Conservation (phyloP, 2,113 vertebrate genomes). For the Ascaphus truei region DNA sequence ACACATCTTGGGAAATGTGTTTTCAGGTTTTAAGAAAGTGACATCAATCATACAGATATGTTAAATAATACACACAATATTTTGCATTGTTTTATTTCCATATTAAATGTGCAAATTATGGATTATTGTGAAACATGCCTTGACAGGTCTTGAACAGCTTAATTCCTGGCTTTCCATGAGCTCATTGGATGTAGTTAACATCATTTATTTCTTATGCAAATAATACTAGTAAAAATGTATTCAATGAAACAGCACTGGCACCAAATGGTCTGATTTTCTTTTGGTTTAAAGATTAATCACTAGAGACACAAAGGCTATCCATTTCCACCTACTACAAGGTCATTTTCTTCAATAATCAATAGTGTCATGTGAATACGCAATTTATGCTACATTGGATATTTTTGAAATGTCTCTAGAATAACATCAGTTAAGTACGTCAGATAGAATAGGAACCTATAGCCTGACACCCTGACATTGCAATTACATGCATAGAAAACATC, state of each 20-base stretch:
- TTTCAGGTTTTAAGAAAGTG: too few relatives aligned
- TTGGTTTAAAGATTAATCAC: conserved; percentile 14
- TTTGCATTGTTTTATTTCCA: too few relatives aligned
- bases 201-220: conserved; percentile 22
- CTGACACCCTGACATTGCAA: neutral
- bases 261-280: neutral
- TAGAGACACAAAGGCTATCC: conserved; percentile 17
- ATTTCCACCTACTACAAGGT: conserved; percentile 41
- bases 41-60: too few relatives aligned
- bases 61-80: too few relatives aligned
- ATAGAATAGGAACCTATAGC: neutral
- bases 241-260: neutral
- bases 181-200: neutral
- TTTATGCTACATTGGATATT: conserved; percentile 40
- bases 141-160: too few relatives aligned
- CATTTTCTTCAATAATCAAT: conserved; percentile 46
- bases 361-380: conserved; percentile 49
- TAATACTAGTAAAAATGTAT: conserved; percentile 5
- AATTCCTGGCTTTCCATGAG: neutral
- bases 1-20: neutral
- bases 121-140: too few relatives aligned
- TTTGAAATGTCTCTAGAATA: conserved; percentile 30
- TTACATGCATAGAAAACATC: neutral
- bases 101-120: too few relatives aligned
- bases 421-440: neutral